Evolutionary conservation across 2,113 vertebrate genomes (phyloP).

Genomic region (Holacanthus passer): DNA sequence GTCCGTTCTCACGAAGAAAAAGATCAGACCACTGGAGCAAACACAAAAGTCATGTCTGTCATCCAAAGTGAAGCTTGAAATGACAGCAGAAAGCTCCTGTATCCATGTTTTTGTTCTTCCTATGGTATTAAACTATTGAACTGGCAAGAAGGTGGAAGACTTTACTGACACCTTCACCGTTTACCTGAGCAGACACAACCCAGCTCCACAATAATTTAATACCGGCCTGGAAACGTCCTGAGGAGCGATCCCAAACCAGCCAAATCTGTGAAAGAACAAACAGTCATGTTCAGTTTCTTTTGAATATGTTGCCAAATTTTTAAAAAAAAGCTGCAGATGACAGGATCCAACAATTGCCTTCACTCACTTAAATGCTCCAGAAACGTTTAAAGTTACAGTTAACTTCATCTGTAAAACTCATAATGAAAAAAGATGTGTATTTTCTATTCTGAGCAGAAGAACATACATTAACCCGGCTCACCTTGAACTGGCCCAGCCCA

Average conservation of each 20-base stretch:
- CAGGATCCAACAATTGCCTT: too few relatives aligned
- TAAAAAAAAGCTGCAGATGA: not conserved
- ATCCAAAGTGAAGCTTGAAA: not conserved
- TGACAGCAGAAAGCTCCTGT: not conserved
- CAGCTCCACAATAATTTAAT: conserved; percentile 91
- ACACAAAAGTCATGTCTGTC: conserved; percentile 7
- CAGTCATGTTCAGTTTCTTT: not conserved
- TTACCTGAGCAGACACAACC: conserved; percentile 91
- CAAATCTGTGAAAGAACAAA: conserved; percentile 85
- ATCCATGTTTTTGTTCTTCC: not conserved
- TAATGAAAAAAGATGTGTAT: too few relatives aligned
- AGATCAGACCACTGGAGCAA: conserved; percentile 88
- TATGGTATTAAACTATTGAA: not conserved
- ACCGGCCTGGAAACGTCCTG: conserved; percentile 87
- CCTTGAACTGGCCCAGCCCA: conserved; percentile 94
- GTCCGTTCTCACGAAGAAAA: conserved; percentile 92
- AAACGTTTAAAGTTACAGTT: not conserved
- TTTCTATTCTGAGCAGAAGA: not conserved
- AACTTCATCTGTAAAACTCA: not conserved
- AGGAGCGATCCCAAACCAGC: conserved; percentile 91
- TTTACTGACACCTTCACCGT: not conserved
- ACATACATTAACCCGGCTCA: conserved; percentile 64
- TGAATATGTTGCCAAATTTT: not conserved
- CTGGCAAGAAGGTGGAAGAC: not conserved
- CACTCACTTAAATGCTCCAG: not conserved